Evolutionary conservation across 1,140 invertebrate species (phyloP).

Genomic region (Eciton burchellii): DNA sequence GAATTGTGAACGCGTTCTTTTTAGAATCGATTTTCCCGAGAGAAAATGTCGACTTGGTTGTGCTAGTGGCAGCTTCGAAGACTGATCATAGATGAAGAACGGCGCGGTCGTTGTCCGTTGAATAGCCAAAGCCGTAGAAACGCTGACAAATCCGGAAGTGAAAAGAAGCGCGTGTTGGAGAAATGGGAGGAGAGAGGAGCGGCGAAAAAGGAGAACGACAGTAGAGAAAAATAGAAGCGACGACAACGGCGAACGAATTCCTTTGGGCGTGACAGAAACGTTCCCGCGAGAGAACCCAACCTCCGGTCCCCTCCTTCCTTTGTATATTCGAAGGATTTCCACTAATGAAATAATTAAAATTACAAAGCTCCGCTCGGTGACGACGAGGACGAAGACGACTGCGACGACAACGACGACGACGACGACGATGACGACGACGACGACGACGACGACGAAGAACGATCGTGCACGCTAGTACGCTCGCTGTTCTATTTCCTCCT

Average conservation of each 20-base stretch:
- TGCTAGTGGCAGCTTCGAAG: background rate
- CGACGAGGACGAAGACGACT: conserved; percentile 31
- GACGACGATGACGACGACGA: background rate
- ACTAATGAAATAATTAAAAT: conserved; percentile 82
- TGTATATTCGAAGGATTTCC: conserved; percentile 75
- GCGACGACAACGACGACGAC: conserved; percentile 29
- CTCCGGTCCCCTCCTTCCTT: conserved; percentile 60
- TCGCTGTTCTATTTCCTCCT: conserved; percentile 37
- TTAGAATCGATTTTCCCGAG: conserved; percentile 16
- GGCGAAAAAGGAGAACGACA: conserved; percentile 33
- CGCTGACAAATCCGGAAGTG: conserved; percentile 58
- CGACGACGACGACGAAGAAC: conserved; percentile 19
- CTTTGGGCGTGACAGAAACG: conserved; percentile 54
- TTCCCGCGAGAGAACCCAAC: conserved; percentile 38
- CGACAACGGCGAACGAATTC: conserved; percentile 64
- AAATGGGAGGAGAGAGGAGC: background rate
- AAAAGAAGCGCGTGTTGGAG: conserved; percentile 5
- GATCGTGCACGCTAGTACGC: conserved; percentile 51
- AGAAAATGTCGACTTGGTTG: conserved; percentile 40
- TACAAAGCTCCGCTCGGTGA: conserved; percentile 74
- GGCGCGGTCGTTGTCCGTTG: conserved; percentile 11
- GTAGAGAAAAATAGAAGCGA: conserved; percentile 71
- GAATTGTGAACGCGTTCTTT: background rate
- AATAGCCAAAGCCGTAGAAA: conserved; percentile 42
- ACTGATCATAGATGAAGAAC: conserved; percentile 48